phyloP scores from a whole-genome alignment of 2,888 invertebrate genomes.

The Eilema depressum region DNA sequence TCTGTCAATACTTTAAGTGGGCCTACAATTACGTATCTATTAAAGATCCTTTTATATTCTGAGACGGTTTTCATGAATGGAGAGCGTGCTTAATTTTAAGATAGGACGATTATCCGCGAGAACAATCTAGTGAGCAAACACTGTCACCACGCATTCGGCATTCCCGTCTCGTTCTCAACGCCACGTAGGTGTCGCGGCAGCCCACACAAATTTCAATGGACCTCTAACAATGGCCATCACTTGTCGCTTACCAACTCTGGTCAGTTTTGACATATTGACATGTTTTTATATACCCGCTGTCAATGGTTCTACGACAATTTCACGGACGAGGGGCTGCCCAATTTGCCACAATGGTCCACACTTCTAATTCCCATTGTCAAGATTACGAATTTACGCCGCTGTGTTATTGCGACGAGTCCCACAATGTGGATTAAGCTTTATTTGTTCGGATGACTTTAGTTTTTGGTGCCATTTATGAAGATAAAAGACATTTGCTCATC shows the following conservation, averaged over 20 bases:
- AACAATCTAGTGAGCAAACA: conserved; percentile 81
- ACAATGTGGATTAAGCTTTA: conserved; percentile 82
- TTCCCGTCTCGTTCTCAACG: conserved; percentile 57
- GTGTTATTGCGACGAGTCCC: conserved; percentile 75
- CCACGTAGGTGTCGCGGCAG: conserved; percentile 77
- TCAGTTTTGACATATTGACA: conserved; percentile 86
- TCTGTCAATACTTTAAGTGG: conserved; percentile 16
- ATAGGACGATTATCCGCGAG: conserved; percentile 72
- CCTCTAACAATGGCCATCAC: conserved; percentile 77
- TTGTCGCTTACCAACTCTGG: conserved; percentile 83
- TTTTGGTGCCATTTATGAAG: conserved; percentile 59
- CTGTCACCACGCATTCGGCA: conserved; percentile 65
- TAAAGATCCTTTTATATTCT: conserved; percentile 38
- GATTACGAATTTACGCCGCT: conserved; percentile 73
- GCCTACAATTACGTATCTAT: conserved; percentile 31
- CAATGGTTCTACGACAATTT: conserved; percentile 74
- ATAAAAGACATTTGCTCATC: conserved; percentile 54
- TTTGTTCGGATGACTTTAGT: conserved; percentile 81
- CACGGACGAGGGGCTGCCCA: conserved; percentile 77
- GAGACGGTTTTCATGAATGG: conserved; percentile 67
- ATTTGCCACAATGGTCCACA: conserved; percentile 81
- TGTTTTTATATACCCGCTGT: conserved; percentile 84
- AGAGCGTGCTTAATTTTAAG: conserved; percentile 75
- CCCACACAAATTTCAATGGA: conserved; percentile 83
- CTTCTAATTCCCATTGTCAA: conserved; percentile 82